phyloP scores from a whole-genome alignment of 1,140 invertebrate genomes.

The Cyphomyrmex costatus region DNA sequence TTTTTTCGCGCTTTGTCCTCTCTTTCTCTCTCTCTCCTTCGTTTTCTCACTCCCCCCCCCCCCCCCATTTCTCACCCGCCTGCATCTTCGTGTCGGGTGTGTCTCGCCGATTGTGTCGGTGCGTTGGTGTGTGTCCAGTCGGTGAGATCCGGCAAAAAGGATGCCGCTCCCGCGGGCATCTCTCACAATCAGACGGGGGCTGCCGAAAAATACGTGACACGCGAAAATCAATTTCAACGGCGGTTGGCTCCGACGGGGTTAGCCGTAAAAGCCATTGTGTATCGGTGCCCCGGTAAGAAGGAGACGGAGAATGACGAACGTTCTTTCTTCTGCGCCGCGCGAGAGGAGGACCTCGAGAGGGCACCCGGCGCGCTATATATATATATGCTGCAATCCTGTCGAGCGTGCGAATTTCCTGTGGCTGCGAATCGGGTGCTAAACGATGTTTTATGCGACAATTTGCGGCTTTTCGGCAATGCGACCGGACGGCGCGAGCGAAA shows the following conservation, averaged over 20 bases:
- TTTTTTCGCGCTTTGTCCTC: constrained; percentile 2
- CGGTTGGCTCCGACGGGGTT: constrained; percentile 66
- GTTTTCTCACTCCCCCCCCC: background rate
- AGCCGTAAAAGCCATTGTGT: constrained; percentile 71
- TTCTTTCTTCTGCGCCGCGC: constrained; percentile 35
- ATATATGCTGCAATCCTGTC: constrained; percentile 57
- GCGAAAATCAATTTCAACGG: constrained; percentile 83
- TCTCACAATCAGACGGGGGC: constrained; percentile 69
- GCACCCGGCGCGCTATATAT: constrained; percentile 40
- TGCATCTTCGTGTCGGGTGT: constrained; percentile 63
- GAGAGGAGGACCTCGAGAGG: constrained; percentile 33
- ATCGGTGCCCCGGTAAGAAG: constrained; percentile 31
- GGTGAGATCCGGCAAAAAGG: constrained; percentile 66
- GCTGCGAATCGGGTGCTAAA: constrained; percentile 61
- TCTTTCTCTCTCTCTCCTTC: constrained; percentile 51
- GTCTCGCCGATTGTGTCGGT: constrained; percentile 49
- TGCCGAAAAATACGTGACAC: constrained; percentile 80
- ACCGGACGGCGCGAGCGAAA: constrained; percentile 39
- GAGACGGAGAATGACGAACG: constrained; percentile 34
- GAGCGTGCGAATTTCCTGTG: constrained; percentile 64
- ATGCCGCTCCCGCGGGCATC: constrained; percentile 68
- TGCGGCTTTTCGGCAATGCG: constrained; percentile 62
- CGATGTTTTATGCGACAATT: constrained; percentile 69
- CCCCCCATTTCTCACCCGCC: constrained; percentile 25
- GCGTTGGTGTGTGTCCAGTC: constrained; percentile 59